Base-by-base conservation (phyloP, 2,888 invertebrate genomes). In the Sacculina carcini region DNA sequence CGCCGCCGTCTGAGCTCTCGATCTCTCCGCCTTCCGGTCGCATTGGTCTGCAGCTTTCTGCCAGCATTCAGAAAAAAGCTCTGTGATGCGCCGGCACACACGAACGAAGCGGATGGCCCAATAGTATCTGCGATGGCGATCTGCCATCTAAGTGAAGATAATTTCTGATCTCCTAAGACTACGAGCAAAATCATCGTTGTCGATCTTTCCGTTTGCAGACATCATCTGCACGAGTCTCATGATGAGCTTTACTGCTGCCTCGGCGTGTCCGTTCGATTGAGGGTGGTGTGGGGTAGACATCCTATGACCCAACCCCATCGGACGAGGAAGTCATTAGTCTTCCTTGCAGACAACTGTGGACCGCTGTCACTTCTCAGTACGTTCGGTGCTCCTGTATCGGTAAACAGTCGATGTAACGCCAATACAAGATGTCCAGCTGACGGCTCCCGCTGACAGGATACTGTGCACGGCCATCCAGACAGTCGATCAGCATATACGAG, bases 391-490 rank as follows among this genome's bases (percentile, higher is more conserved):
- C 49, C 49, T 5, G 23, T 34, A n/a, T 28, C 36, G 12, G 49
- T 21, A n/a, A 49, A 21, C 19, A 53, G 34, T 16, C 12, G 9
- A 1, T 26, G 16, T 9, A 52, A 26, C 0, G 4, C 29, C 19
- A 7, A 6, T 7, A 40, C 16, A 12, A 53, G 23, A 19, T 53
- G 46, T 14, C 28, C 28, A 5, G 50, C 26, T 3, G 32, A 44
- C 2, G 53, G 46, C 12, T 46, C n/a, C 12, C 32, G 34, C 3
- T 28, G 29, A 10, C 48, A 51, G 3, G 46, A 31, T 6, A 6
- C 16, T 16, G 51, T 31, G 38, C 28, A 21, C 12, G 49, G 49
- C 49, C 49, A 49, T 7, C 42, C 51, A 7, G 53, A 53, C 23
- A 14, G 10, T 7, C 42, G 9, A n/a, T 53, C 51, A 3, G 48